phyloP scores from a whole-genome alignment of 2,888 invertebrate genomes.

The Uropetala carovei region DNA sequence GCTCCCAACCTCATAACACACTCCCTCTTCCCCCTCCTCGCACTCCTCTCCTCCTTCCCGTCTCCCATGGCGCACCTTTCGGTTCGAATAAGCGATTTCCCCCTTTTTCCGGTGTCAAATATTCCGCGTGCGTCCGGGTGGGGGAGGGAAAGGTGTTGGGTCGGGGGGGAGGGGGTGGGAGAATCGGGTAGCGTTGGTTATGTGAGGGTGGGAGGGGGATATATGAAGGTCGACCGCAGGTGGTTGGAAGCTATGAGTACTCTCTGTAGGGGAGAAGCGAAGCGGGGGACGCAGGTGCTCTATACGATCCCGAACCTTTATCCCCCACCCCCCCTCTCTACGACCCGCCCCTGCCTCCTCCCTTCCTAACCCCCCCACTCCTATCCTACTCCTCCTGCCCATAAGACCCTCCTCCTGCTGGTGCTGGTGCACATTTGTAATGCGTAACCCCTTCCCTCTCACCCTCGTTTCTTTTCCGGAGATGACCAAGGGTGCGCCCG shows the following conservation, averaged over 20 bases:
- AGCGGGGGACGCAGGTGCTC: not conserved
- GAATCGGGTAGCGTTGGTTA: not conserved
- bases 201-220: not conserved
- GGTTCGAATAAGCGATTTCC: not conserved
- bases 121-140: not conserved
- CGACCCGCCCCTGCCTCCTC: not conserved
- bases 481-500: not conserved
- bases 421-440: no score
- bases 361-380: not conserved
- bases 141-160: not conserved
- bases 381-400: not conserved
- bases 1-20: not conserved
- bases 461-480: not conserved
- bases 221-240: conserved; percentile 57
- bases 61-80: not conserved
- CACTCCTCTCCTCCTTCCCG: not conserved
- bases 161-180: not conserved
- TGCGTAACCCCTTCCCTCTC: not conserved
- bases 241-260: conserved; percentile 46
- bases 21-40: not conserved
- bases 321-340: not conserved
- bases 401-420: not conserved
- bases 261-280: conserved; percentile 31
- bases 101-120: conserved; percentile 29
- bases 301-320: not conserved